Evolutionary conservation across 2,113 vertebrate species (phyloP).

Genomic region (Vulpes vulpes): DNA sequence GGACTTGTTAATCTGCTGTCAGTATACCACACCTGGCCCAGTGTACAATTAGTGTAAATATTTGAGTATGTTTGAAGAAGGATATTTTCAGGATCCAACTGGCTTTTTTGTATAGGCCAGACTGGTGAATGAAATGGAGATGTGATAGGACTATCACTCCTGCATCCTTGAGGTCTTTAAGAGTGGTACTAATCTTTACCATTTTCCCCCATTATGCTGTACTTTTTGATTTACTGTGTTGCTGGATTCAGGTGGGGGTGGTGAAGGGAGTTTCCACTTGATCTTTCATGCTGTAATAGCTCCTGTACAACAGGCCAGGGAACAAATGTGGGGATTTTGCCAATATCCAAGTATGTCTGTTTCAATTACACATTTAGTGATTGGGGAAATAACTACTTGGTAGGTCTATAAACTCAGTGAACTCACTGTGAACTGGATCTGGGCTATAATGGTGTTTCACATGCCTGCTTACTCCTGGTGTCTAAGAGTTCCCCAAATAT

Average conservation of each 20-base stretch:
- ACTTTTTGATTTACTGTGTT: not conserved
- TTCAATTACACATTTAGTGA: not conserved
- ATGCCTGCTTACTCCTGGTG: not conserved
- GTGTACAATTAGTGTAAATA: not conserved
- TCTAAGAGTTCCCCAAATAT: not conserved
- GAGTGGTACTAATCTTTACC: not conserved
- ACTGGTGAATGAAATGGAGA: not conserved
- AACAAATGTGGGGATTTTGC: not conserved
- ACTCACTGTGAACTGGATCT: not conserved
- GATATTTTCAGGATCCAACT: not conserved
- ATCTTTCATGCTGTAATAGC: not conserved
- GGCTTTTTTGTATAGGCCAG: not conserved
- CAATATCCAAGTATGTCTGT: not conserved
- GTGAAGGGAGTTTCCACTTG: not conserved
- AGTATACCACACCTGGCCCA: not conserved
- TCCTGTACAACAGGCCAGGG: not conserved
- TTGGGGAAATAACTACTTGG: not conserved
- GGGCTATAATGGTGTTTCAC: not conserved
- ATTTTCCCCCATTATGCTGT: not conserved
- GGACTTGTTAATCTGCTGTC: not conserved
- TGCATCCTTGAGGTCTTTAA: slow-evolving; percentile 7
- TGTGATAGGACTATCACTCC: not conserved
- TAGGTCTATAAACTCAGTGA: not conserved
- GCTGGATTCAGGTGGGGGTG: not conserved
- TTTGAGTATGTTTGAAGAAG: not conserved